Conservation (phyloP, 2,888 invertebrate species). For the Scaeva pyrastri region DNA sequence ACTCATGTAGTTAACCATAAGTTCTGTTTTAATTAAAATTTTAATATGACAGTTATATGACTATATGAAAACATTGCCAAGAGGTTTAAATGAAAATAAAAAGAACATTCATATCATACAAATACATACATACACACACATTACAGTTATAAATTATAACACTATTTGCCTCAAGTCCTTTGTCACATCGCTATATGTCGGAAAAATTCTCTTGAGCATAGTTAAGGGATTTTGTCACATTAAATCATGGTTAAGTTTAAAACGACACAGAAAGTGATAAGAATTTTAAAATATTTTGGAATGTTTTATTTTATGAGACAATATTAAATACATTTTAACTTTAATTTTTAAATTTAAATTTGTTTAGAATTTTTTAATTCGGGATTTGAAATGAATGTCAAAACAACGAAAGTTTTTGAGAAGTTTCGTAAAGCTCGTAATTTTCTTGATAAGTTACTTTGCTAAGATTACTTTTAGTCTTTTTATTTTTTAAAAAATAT, state of each 20-base stretch:
- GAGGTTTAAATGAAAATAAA: slow-evolving; percentile 14
- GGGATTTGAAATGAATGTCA: too few relatives aligned
- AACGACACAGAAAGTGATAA: not conserved
- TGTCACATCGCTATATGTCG: not conserved
- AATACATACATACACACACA: too few relatives aligned
- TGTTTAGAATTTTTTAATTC: too few relatives aligned
- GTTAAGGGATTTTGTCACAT: not conserved
- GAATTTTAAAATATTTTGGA: not conserved
- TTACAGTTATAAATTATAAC: not conserved
- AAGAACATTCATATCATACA: not conserved
- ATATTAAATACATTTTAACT: too few relatives aligned
- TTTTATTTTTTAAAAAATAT: too few relatives aligned
- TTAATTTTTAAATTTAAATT: too few relatives aligned
- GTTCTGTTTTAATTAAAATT: slow-evolving; percentile 26
- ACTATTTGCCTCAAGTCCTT: slow-evolving; percentile 2
- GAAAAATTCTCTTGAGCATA: not conserved
- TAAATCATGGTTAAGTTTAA: not conserved
- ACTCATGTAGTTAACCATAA: not conserved
- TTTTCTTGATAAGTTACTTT: too few relatives aligned
- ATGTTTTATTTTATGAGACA: too few relatives aligned
- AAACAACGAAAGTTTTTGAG: too few relatives aligned
- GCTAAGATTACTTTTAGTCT: too few relatives aligned
- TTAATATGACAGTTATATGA: not conserved
- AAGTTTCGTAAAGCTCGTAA: too few relatives aligned
- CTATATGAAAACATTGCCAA: slow-evolving; percentile 8